Conservation (phyloP, 1,140 invertebrate genomes). For the Brachionus rubens region DNA sequence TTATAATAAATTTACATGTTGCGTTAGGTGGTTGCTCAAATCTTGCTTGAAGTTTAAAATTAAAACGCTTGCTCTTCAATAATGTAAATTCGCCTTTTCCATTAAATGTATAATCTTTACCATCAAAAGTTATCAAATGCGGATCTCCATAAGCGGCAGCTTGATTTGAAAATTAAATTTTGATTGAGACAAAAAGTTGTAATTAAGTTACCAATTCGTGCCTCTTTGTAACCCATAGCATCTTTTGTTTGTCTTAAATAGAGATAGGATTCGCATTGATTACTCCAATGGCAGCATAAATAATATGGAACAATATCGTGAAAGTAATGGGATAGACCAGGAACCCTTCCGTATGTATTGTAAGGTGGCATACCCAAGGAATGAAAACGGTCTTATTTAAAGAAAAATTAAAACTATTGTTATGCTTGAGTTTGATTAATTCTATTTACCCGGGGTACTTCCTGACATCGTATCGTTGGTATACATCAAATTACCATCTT, state of each 20-base stretch:
- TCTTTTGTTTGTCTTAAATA: constrained; percentile 87
- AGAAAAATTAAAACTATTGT: neutral
- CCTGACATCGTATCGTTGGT: constrained; percentile 92
- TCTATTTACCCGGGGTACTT: constrained; percentile 64
- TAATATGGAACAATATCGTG: constrained; percentile 90
- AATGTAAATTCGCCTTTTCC: constrained; percentile 90
- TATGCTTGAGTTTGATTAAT: neutral
- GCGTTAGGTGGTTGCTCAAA: constrained; percentile 46
- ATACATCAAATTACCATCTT: constrained; percentile 81
- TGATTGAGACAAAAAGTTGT: no score
- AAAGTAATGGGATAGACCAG: constrained; percentile 86
- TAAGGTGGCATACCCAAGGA: constrained; percentile 81
- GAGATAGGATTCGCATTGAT: constrained; percentile 87
- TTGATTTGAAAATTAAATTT: no score
- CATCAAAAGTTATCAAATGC: constrained; percentile 79
- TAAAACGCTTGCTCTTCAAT: constrained; percentile 57
- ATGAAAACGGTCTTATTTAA: constrained; percentile 54
- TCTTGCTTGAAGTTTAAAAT: constrained; percentile 46
- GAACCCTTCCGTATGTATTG: constrained; percentile 80
- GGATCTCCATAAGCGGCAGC: constrained; percentile 85
- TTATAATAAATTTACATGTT: constrained; percentile 2
- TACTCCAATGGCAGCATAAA: constrained; percentile 88
- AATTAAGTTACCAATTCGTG: constrained; percentile 58
- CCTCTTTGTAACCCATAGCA: constrained; percentile 88
- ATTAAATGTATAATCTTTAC: constrained; percentile 77